Conservation (phyloP, 2,888 invertebrate genomes). For the Tiliacea aurago region DNA sequence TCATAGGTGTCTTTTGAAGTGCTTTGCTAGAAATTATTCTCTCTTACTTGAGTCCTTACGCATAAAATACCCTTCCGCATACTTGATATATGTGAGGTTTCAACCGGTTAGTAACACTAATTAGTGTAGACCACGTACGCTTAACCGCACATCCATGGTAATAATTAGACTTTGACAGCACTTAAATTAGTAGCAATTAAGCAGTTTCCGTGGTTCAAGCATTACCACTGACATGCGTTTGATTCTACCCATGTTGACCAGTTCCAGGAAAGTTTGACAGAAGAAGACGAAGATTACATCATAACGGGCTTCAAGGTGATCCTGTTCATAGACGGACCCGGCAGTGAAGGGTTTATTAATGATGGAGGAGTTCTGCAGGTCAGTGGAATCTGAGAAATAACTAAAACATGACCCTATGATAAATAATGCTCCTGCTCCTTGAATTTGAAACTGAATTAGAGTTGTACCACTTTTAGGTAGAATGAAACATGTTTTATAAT, state of each 20-base stretch:
- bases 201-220: too few relatives aligned
- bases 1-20: background rate
- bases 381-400: conserved; percentile 4
- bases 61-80: background rate
- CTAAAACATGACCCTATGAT: background rate
- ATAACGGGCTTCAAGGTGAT: conserved; percentile 78
- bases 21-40: background rate
- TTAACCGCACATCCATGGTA: too few relatives aligned
- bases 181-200: too few relatives aligned
- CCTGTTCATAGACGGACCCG: conserved; percentile 72
- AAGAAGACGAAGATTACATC: conserved; percentile 60
- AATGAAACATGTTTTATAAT: background rate
- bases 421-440: background rate
- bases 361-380: conserved; percentile 79
- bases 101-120: background rate
- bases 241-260: background rate
- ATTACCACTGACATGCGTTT: background rate
- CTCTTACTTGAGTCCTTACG: background rate
- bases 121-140: too few relatives aligned
- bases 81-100: background rate
- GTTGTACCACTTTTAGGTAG: background rate
- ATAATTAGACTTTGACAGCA: too few relatives aligned
- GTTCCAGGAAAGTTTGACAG: conserved; percentile 16
- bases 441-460: background rate
- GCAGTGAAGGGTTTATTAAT: conserved; percentile 74